Base-by-base conservation (phyloP, 2,888 invertebrate genomes). In the Mythimna pallens region DNA sequence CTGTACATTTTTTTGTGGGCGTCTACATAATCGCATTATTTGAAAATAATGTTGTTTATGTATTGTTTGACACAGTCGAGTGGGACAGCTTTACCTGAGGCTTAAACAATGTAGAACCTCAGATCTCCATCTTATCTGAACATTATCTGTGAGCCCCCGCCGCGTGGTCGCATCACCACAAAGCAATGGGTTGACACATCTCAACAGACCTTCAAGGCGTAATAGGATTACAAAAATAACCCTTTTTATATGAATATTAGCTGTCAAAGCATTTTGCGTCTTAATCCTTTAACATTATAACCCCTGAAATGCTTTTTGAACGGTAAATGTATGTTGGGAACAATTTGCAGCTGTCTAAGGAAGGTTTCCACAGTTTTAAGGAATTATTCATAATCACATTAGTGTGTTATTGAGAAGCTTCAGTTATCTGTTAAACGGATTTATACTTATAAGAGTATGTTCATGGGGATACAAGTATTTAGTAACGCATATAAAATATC, bases 161-260 rank as follows among this genome's bases (percentile, higher is more conserved):
- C 59, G 96, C 81, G 95, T 87, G 90, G 92, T 90, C 94, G 94
- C 93, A 90, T 90, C 92, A 87, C 91, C 93, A 95, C 96, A 96
- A 96, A 96, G 94, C 94, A 95, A 95, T 93, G 95, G 95, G 96
- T 96, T 96, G 96, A 96, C 96, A 96, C 95, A 93, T 94, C 93
- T 93, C 91, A 88, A 92, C 92, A 92, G 93, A 92, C 92, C 89
- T 90, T 91, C 93, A 91, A 91, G 89, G 86, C 88, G 89, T 91
- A 93, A 95, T 94, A 92, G 94, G 93, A 94, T 96, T 95, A 94
- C 93, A 92, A 93, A 94, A 93, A 91, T 92, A 88, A 89, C 88
- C 87, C 87, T 89, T 91, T 91, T 89, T 88, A 84, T 89, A 88
- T 86, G 81, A 82, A 88, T 89, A 88, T 84, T 81, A 86, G 86